Evolutionary conservation across 1,140 invertebrate genomes (phyloP), one percentile per base, ranked within the genome.

Genomic region (Leptoteleia sp.): DNA sequence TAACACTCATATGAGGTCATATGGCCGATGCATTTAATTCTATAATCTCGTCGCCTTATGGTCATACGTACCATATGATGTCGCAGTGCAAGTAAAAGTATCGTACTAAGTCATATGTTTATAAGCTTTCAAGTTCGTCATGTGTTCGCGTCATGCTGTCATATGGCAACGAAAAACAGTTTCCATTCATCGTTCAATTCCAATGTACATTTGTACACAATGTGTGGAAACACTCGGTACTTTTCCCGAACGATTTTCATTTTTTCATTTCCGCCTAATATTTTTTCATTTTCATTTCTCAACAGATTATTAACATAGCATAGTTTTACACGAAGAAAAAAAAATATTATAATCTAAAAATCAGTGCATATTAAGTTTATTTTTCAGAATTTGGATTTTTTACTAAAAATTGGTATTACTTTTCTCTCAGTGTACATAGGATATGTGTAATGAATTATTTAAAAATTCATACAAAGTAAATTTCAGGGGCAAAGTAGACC

Each of bases 101-200:
- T 48, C 17, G 38, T 33, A 22, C 61, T 52, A 17, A 35, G 45
- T 64, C 61, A 64, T 33, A 64, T 64, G 45, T 42, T 64, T 31
- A 22, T 42, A 52, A 38, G 27, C 45, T 52, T 52, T 50, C 27
- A 35, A 59, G 40, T 59, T 64, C 25, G 61, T 64, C 61, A 64
- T 64, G 61, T 64, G 61, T 52, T 52, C 57, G 4, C 31, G 42
- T 61, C 45, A 50, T 38, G 59, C 22, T 31, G 61, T 64, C 61
- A 42, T 16, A 42, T 52, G 47, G 33, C 37, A 33, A 38, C 22
- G 35, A 1, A 50, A 64, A 64, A 52, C 15, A n/a, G 29, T 61
- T 61, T 61, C 31, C 57, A 25, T 25, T 25, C 22, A 25, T 25
- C 22, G 22, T 3, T 25, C 3, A 25, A 25, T 25, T 6, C 3